phyloP scores from a whole-genome alignment of 2,113 vertebrate genomes.

The Campylomormyrus tamandua region DNA sequence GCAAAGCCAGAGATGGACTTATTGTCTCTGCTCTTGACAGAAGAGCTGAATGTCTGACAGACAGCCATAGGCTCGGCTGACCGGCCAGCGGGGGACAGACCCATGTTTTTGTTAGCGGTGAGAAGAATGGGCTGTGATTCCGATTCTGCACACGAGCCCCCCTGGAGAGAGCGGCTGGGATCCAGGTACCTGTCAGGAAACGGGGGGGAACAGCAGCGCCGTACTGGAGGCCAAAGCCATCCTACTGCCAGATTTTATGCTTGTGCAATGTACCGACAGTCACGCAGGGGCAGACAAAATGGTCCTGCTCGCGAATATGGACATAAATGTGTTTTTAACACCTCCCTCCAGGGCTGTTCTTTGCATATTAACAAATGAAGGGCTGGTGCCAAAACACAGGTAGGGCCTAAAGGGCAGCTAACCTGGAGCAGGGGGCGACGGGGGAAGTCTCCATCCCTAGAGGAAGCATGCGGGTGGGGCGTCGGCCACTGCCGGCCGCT shows the following conservation, averaged over 20 bases:
- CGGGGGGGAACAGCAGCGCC: not conserved
- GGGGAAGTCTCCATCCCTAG: not conserved
- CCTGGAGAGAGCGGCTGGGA: not conserved
- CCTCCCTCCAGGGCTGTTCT: not conserved
- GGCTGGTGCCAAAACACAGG: not conserved
- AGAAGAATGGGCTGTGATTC: conserved; percentile 20
- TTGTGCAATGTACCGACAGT: not conserved
- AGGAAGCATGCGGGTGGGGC: not conserved
- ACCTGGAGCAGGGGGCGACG: not conserved
- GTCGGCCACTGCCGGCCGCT: not conserved
- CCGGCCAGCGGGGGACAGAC: conserved; percentile 16
- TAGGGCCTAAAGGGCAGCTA: not conserved
- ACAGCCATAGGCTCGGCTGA: conserved; percentile 25
- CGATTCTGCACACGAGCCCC: not conserved
- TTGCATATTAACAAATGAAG: not conserved
- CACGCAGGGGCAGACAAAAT: not conserved
- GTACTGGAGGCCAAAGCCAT: not conserved
- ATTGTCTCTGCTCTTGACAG: conserved; percentile 38
- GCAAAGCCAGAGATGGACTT: conserved; percentile 20
- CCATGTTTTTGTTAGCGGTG: conserved; percentile 18
- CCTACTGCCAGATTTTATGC: not conserved
- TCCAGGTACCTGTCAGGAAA: not conserved
- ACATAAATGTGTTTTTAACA: not conserved
- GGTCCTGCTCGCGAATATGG: not conserved
- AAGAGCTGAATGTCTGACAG: conserved; percentile 40